Base-by-base conservation (phyloP, 2,888 invertebrate species). In the Drosophila villosipedis region DNA sequence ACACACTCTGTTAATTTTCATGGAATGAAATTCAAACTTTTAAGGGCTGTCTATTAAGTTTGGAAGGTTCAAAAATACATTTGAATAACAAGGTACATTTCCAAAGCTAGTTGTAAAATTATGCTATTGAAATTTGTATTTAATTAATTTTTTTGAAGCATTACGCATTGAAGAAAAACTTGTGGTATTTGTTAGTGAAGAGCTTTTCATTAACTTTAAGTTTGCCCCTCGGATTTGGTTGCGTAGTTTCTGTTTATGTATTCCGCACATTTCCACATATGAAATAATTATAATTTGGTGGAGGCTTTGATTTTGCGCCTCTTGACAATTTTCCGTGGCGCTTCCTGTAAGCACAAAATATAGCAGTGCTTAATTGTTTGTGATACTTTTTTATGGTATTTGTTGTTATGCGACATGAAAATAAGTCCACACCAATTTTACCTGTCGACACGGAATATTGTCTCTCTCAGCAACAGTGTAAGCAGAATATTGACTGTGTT, bases 281-380 rank as follows among this genome's bases (percentile, higher is more conserved):
- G 79, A 85, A 89, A 84, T 85, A 85, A 89, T 85, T 89, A 85
- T 82, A 85, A 89, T 89, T 86, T 86, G 61, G 84, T 76, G 79
- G 82, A 84, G 83, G 85, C 87, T 85, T 85, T 85, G 89, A 85
- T 89, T 84, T 84, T 84, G 65, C 69, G 74, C 61, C 89, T 79
- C 87, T 82, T 86, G 68, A 84, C 73, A 89, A 84, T 89, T 89
- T 84, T 76, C 73, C 73, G 59, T 79, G 33, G 76, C 69, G 64
- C 71, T 83, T 80, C 72, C 84, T 72, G 75, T 73, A 76, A 80
- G 80, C 77, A 69, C 65, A 65, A 85, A 85, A 80, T 83, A 75
- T 70, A 67, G 57, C 63, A 52, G 54, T 22, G 33, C 57, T 35
- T 61, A 78, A 61, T 78, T 59, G 59, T 67, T 63, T 63, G 22